A percentile compares a stretch with the other conserved stretches of the same genome.
phyloP scores from a whole-genome alignment of 2,797 vertebrate genomes.

The Microctenopoma stevenorrisi region DNA sequence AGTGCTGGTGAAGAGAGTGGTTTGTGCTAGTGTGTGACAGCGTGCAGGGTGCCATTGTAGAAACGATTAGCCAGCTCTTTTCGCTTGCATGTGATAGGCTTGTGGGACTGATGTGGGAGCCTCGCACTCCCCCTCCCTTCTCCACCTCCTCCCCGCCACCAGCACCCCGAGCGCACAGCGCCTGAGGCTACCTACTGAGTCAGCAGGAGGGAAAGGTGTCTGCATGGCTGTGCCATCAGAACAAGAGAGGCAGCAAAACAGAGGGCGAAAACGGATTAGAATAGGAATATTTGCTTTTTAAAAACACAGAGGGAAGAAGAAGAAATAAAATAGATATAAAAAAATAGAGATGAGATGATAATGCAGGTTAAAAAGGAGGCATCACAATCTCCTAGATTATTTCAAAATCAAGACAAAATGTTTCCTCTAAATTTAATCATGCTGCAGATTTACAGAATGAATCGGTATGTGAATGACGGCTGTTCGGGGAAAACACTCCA shows the following conservation, averaged over 20 bases:
- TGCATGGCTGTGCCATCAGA: conserved; percentile 82
- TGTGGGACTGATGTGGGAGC: conserved; percentile 80
- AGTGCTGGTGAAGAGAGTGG: conserved; percentile 71
- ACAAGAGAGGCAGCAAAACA: conserved; percentile 68
- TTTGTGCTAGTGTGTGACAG: conserved; percentile 80
- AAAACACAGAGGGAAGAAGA: conserved; percentile 43
- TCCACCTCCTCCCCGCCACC: conserved; percentile 63
- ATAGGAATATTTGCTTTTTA: conserved; percentile 54
- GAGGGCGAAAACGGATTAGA: conserved; percentile 51
- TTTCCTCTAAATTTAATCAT: not conserved
- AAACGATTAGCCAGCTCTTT: conserved; percentile 86
- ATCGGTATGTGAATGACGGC: not conserved
- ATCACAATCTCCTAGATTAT: conserved; percentile 34
- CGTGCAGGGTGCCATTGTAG: conserved; percentile 80
- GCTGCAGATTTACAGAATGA: conserved; percentile 3
- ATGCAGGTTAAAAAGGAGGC: conserved; percentile 53
- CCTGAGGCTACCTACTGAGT: conserved; percentile 85
- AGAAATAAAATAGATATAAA: conserved; percentile 24
- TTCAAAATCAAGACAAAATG: conserved; percentile 33
- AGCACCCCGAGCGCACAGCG: conserved; percentile 79
- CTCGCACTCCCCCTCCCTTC: conserved; percentile 50
- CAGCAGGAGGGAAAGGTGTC: conserved; percentile 87
- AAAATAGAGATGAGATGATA: conserved; percentile 43
- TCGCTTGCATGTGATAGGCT: conserved; percentile 80
- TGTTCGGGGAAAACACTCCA: conserved; percentile 20